Evolutionary conservation across 2,113 vertebrate species (phyloP), one percentile per base, ranked within the genome.

Genomic region (Scomber scombrus): DNA sequence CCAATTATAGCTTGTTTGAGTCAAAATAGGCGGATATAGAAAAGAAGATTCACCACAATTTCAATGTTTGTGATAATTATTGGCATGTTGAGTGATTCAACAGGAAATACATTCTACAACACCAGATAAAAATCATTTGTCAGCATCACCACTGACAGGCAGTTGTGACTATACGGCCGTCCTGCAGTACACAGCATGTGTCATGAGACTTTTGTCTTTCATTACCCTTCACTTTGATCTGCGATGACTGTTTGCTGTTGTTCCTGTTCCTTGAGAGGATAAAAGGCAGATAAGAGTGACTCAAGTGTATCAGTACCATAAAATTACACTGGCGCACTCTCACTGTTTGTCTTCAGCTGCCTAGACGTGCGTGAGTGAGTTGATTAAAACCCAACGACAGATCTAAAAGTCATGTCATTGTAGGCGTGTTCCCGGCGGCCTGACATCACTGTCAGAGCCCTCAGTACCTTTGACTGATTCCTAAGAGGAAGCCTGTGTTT

Each of bases 401-500:
- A 66, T 21, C 58, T 55, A 18, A 56, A 70, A 69, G 55, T 57
- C 46, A 50, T 56, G 71, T 61, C 63, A n/a, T 3, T 21, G 58
- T 49, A 23, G 75, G 26, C 8, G 16, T 56, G 55, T 21, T 55
- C 57, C n/a, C 40, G 9, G 21, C 46, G 45, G 19, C 1, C 11
- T 46, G 58, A 79, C 70, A 49, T 76, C 82, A 58, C 12, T 7
- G 26, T 51, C 23, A 15, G 46, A 15, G 58, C 56, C 13, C 54
- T 73, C 43, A 15, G 50, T 26, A 58, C 47, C 45, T 58, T 23
- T 55, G 72, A 86, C 71, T 47, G 57, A 85, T 58, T 18, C 64
- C 66, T 71, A 2, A 46, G 80, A 78, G 77, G 81, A 81, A 81
- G 45, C 19, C 0, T 0, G 7, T 85, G 81, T 90, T 85, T 79